Evolutionary conservation across 1,140 invertebrate genomes (phyloP).

Genomic region (Radopholus similis): DNA sequence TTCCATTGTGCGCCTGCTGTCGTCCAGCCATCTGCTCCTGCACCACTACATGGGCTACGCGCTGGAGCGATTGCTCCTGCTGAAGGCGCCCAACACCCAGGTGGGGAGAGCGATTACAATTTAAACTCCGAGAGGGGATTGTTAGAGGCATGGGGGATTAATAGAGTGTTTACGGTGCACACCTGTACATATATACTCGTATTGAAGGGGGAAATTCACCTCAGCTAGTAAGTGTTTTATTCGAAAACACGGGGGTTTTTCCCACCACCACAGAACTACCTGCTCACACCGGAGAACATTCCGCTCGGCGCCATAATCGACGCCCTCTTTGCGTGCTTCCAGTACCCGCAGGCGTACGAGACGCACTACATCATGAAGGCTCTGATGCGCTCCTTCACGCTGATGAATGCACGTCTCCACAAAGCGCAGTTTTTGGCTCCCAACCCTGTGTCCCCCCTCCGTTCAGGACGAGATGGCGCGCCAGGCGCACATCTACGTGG

Average conservation of each 20-base stretch:
- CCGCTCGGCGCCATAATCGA: conserved; percentile 27
- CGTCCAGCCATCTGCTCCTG: conserved; percentile 75
- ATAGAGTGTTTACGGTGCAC: too few relatives aligned
- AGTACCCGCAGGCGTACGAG: conserved; percentile 9
- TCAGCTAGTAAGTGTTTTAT: too few relatives aligned
- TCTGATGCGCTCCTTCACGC: conserved; percentile 36
- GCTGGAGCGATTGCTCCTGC: conserved; percentile 79
- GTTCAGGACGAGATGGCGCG: conserved; percentile 32
- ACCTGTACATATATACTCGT: too few relatives aligned
- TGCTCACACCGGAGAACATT: conserved; percentile 37
- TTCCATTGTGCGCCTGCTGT: conserved; percentile 72
- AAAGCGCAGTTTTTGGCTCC: not conserved
- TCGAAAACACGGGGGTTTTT: not conserved
- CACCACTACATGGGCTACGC: conserved; percentile 88
- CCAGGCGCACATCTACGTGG: conserved; percentile 27
- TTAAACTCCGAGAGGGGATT: too few relatives aligned
- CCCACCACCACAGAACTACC: not conserved
- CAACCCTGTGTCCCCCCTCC: not conserved
- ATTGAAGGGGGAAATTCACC: too few relatives aligned
- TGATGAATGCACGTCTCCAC: conserved; percentile 40
- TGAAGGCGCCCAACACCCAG: conserved; percentile 21
- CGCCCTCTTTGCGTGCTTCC: conserved; percentile 35
- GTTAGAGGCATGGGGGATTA: too few relatives aligned
- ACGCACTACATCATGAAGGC: conserved; percentile 45
- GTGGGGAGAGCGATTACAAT: not conserved